Evolutionary conservation across 2,113 vertebrate species (phyloP).

Genomic region (Mesoclemmys tuberculata): DNA sequence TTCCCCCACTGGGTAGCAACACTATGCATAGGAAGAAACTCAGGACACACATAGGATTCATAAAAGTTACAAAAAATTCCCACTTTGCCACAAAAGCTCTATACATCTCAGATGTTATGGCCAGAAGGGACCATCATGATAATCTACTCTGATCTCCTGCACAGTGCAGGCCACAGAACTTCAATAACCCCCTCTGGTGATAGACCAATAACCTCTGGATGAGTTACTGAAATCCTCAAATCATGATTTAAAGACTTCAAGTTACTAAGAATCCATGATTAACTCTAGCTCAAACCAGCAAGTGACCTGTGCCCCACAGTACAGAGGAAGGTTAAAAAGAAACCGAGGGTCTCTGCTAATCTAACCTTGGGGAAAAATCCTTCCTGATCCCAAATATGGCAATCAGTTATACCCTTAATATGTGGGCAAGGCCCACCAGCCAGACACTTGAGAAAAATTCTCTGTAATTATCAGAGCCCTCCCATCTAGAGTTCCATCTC

Average conservation of each 20-base stretch:
- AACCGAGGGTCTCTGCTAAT: not conserved
- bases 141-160: not conserved
- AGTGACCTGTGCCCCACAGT: not conserved
- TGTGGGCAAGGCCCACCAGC: not conserved
- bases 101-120: no score
- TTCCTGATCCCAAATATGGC: not conserved
- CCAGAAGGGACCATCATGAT: not conserved
- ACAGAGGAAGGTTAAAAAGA: not conserved
- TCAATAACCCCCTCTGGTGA: not conserved
- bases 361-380: not conserved
- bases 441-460: no score
- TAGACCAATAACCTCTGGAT: not conserved
- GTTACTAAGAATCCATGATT: not conserved
- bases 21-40: not conserved
- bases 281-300: not conserved
- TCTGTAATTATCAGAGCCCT: not conserved
- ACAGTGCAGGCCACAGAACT: not conserved
- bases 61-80: not conserved
- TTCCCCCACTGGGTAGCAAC: not conserved
- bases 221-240: not conserved
- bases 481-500: not conserved
- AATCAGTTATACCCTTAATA: not conserved
- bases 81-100: no score
- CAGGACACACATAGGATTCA: not conserved
- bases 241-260: not conserved